These are phyloP conservation scores for Rhodinocichla rosea DNA, from an alignment of 2,113 vertebrate genomes.

Conservation along the genomic window DNA sequence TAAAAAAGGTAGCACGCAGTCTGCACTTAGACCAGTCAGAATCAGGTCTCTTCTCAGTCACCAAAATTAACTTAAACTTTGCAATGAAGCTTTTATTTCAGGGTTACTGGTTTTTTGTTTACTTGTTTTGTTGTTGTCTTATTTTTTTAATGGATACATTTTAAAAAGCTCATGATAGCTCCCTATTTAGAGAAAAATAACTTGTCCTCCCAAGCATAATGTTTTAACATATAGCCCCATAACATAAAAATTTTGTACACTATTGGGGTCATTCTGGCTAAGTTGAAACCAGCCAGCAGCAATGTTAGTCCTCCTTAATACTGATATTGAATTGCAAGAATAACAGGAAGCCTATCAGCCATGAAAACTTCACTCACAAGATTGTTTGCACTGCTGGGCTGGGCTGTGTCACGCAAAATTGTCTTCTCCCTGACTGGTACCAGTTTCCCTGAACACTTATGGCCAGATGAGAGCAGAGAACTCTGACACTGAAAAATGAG, in stretches of 20 bases:
- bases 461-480: background rate
- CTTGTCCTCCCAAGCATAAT: background rate
- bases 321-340: background rate
- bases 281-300: background rate
- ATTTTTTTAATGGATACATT: background rate
- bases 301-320: background rate
- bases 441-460: background rate
- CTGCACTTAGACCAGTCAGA: background rate
- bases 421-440: background rate
- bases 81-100: background rate
- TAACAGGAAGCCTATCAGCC: constrained; percentile 30
- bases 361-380: background rate
- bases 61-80: background rate
- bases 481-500: accelerated
- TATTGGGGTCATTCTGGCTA: background rate
- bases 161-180: background rate
- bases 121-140: background rate
- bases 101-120: background rate
- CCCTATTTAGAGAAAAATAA: background rate
- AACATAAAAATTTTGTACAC: background rate
- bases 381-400: constrained; percentile 12
- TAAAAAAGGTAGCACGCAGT: background rate
- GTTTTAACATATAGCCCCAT: background rate
- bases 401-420: background rate
- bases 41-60: background rate